A percentile compares a stretch with the other conserved stretches of the same genome.
These are phyloP conservation scores for Poliocrania exsul DNA, from an alignment of 2,797 vertebrate species.

Conservation along the genomic window DNA sequence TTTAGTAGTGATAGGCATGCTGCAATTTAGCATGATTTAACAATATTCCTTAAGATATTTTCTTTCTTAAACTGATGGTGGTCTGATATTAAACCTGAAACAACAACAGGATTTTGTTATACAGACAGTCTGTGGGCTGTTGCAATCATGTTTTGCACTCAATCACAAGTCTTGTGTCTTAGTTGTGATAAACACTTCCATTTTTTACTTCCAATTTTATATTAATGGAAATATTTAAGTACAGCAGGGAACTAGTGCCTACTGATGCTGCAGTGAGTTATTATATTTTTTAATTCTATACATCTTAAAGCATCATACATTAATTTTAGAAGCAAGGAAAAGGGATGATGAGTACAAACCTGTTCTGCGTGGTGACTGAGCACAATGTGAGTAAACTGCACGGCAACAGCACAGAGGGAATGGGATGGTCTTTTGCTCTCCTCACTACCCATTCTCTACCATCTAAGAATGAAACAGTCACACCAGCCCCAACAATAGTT, in stretches of 20 bases:
- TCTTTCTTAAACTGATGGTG: background rate
- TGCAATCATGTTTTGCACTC: background rate
- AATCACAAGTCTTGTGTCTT: background rate
- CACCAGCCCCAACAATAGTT: background rate
- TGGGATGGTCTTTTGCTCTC: background rate
- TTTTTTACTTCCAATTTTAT: background rate
- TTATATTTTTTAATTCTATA: background rate
- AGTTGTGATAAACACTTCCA: background rate
- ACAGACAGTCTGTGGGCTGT: background rate
- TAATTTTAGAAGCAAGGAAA: background rate
- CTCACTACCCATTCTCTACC: background rate
- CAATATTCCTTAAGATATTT: background rate
- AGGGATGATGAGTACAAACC: background rate
- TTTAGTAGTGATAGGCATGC: background rate
- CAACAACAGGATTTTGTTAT: background rate
- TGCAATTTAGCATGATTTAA: background rate
- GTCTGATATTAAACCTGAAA: background rate
- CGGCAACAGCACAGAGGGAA: background rate
- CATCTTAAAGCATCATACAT: background rate
- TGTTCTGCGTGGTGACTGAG: background rate
- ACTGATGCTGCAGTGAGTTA: background rate
- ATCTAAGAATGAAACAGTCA: background rate
- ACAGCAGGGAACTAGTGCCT: background rate
- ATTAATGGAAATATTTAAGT: background rate
- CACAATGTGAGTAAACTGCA: background rate